Conservation (phyloP, 2,113 vertebrate species). For the Podiceps cristatus region DNA sequence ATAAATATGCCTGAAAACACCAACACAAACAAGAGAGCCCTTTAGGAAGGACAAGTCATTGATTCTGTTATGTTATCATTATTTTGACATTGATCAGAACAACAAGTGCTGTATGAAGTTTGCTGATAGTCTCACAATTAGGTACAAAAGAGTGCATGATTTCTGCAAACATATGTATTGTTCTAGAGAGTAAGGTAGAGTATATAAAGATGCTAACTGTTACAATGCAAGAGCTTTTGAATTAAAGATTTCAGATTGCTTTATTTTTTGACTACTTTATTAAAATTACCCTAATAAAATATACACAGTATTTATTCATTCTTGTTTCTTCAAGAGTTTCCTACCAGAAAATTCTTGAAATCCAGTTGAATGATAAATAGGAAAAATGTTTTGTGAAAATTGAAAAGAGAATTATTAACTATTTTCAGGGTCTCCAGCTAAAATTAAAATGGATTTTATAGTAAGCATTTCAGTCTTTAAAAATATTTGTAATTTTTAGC, state of each 20-base stretch:
- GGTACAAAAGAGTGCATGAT: background rate
- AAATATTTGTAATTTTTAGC: background rate
- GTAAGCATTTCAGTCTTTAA: background rate
- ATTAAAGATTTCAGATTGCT: background rate
- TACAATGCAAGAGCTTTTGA: background rate
- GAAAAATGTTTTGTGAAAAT: background rate
- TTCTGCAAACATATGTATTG: background rate
- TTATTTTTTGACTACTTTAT: background rate
- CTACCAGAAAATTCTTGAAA: background rate
- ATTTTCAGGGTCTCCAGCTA: background rate
- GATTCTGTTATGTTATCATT: constrained; percentile 11
- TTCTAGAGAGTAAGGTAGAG: background rate
- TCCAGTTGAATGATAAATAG: background rate
- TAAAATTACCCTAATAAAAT: background rate
- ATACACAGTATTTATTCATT: background rate
- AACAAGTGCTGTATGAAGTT: background rate
- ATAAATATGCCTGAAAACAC: background rate
- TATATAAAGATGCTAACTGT: background rate
- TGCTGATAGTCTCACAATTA: background rate
- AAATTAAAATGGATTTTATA: background rate
- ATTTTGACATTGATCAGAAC: background rate
- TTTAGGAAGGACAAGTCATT: constrained; percentile 9
- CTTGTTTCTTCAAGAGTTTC: background rate
- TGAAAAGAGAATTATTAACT: background rate
- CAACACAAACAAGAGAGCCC: background rate